These are phyloP conservation scores for Brenthis daphne DNA, from an alignment of 2,888 invertebrate genomes.

Conservation along the genomic window DNA sequence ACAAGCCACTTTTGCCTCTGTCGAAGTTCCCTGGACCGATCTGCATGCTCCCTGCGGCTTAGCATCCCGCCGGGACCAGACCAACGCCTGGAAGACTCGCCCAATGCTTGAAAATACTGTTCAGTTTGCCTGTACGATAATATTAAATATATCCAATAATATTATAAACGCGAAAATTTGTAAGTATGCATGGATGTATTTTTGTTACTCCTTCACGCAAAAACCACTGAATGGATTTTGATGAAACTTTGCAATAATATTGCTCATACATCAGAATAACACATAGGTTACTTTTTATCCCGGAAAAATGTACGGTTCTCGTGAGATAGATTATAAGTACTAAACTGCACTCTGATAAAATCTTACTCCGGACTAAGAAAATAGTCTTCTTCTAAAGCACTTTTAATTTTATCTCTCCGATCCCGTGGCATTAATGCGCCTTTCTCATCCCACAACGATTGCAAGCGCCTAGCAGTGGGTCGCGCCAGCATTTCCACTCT, in stretches of 20 bases:
- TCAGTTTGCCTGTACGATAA: constrained; percentile 77
- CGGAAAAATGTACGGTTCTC: too few species aligned
- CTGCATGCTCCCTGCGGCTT: constrained; percentile 57
- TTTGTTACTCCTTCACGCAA: too few species aligned
- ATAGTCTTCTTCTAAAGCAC: constrained; percentile 79
- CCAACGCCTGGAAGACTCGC: constrained; percentile 56
- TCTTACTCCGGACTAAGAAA: constrained; percentile 77
- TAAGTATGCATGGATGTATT: too few species aligned
- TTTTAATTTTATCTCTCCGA: constrained; percentile 77
- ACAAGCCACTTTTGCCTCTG: constrained; percentile 75
- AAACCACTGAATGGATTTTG: too few species aligned
- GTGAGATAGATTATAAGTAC: neutral
- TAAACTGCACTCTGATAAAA: neutral
- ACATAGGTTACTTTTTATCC: too few species aligned
- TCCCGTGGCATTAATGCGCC: constrained; percentile 72
- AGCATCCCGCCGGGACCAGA: constrained; percentile 54
- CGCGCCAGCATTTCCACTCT: constrained; percentile 79
- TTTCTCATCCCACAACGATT: constrained; percentile 79
- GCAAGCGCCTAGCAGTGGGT: constrained; percentile 74
- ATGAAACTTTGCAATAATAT: too few species aligned
- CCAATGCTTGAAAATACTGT: constrained; percentile 79
- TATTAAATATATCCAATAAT: neutral
- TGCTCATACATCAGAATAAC: too few species aligned
- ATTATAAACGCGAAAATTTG: too few species aligned
- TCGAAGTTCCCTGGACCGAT: constrained; percentile 57